Evolutionary conservation across 2,113 vertebrate genomes (phyloP).

Genomic region (Ascaphus truei): DNA sequence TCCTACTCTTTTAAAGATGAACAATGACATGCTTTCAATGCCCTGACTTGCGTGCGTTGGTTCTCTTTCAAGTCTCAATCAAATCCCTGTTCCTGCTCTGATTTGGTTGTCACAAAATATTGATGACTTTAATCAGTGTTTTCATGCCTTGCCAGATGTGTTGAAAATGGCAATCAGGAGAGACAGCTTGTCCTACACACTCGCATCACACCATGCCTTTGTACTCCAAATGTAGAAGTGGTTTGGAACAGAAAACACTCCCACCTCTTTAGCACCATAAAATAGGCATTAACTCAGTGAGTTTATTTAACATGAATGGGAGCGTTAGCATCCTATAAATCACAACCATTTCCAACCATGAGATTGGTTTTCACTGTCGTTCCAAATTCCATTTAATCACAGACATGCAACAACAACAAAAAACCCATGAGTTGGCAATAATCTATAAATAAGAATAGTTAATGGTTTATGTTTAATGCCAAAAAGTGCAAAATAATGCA

Average conservation of each 20-base stretch:
- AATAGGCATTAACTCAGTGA: background rate
- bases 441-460: too few species aligned
- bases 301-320: constrained; percentile 19
- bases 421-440: too few species aligned
- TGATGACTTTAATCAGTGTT: constrained; percentile 23
- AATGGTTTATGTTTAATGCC: too few species aligned
- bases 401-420: too few species aligned
- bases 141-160: constrained; percentile 22
- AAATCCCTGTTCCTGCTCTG: background rate
- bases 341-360: background rate
- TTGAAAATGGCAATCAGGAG: background rate
- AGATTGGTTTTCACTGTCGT: background rate
- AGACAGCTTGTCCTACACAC: constrained; percentile 11
- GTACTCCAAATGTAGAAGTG: background rate
- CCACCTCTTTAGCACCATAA: background rate
- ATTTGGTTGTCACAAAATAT: constrained; percentile 16
- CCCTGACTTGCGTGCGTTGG: too few species aligned
- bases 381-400: too few species aligned
- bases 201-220: constrained; percentile 1
- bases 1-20: too few species aligned
- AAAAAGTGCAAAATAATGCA: too few species aligned
- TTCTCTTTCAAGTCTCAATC: too few species aligned
- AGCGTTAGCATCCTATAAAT: constrained; percentile 6
- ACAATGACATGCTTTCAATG: too few species aligned
- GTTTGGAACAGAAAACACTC: background rate